These are phyloP conservation scores for Cranoglanis bouderius DNA, from an alignment of 2,113 vertebrate species.

Conservation along the genomic window DNA sequence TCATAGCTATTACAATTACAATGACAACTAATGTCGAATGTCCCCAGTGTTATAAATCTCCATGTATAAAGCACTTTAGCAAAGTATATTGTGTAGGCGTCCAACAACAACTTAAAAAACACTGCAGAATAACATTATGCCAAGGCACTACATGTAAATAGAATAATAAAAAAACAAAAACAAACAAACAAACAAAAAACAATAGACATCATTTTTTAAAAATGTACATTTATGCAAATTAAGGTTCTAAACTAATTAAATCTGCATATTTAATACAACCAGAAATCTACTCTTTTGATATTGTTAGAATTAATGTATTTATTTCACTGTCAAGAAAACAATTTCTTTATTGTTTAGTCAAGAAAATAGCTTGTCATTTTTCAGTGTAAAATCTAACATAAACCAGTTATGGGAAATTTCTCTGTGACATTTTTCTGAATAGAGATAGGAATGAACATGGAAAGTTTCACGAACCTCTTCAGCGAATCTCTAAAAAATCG, in stretches of 20 bases:
- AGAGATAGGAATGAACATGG: not conserved
- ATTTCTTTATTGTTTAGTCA: too few species aligned
- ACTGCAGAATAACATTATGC: not conserved
- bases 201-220: not conserved
- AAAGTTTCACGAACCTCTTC: not conserved
- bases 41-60: conserved; percentile 5
- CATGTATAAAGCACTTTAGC: not conserved
- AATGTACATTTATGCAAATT: not conserved
- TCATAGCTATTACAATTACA: not conserved
- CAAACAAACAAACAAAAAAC: not conserved
- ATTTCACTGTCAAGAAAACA: not conserved
- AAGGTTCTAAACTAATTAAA: not conserved
- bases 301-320: not conserved
- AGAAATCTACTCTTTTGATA: not conserved
- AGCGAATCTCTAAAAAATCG: too few species aligned
- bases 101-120: not conserved
- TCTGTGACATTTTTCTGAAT: not conserved
- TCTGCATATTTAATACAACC: not conserved
- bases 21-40: conserved; percentile 23
- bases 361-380: too few species aligned
- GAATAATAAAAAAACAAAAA: not conserved
- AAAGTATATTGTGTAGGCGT: not conserved
- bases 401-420: not conserved
- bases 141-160: not conserved
- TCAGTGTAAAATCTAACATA: not conserved